Evolutionary conservation across 2,888 invertebrate species (phyloP).

Genomic region (Agrotis clavis): DNA sequence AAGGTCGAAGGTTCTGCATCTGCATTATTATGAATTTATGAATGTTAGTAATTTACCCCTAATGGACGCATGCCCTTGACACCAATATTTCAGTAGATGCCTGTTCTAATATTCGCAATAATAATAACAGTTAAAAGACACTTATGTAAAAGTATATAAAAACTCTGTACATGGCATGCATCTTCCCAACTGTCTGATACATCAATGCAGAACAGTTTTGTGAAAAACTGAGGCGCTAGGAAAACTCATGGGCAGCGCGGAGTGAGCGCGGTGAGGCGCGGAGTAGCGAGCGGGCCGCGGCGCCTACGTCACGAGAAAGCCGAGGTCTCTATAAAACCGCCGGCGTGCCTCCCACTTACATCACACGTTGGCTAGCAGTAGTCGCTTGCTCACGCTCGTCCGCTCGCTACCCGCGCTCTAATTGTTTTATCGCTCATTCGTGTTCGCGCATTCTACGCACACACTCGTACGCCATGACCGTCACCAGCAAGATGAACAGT

Average conservation of each 20-base stretch:
- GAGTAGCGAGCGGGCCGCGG: conserved; percentile 74
- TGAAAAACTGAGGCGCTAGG: conserved; percentile 82
- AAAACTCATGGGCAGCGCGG: conserved; percentile 74
- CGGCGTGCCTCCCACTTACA: conserved; percentile 84
- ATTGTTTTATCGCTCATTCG: conserved; percentile 78
- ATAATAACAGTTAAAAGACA: neutral
- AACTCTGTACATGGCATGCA: conserved; percentile 52
- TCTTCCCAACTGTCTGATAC: conserved; percentile 67
- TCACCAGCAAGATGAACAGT: conserved; percentile 90
- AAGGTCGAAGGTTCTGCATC: neutral
- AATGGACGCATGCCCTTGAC: conserved; percentile 21
- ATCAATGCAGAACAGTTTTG: conserved; percentile 77
- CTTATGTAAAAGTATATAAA: neutral
- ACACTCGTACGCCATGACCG: conserved; percentile 86
- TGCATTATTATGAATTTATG: neutral
- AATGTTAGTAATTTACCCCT: conserved; percentile 11
- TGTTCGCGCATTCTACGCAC: conserved; percentile 76
- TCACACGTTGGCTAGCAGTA: conserved; percentile 84
- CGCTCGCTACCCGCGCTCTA: conserved; percentile 79
- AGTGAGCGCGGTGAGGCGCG: conserved; percentile 70
- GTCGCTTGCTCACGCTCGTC: conserved; percentile 77
- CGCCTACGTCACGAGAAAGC: conserved; percentile 85
- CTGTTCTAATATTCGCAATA: conserved; percentile 15
- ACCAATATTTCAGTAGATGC: conserved; percentile 11
- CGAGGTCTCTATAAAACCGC: conserved; percentile 88